These are phyloP conservation scores for Vanessa cardui DNA, from an alignment of 2,888 invertebrate genomes.

Conservation along the genomic window DNA sequence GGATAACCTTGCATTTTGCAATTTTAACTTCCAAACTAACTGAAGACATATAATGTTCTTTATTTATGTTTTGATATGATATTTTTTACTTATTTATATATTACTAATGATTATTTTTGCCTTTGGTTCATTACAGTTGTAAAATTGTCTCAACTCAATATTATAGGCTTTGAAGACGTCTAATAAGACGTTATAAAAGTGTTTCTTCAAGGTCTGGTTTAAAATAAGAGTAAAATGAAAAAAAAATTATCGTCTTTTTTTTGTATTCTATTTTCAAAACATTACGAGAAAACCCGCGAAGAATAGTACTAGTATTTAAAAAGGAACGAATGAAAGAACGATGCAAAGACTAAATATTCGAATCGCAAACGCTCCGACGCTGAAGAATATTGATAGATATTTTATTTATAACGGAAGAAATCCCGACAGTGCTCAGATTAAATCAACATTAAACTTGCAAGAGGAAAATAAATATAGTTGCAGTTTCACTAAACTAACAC, in stretches of 20 bases:
- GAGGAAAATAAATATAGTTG: conserved; percentile 41
- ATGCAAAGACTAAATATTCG: background rate
- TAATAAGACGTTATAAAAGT: too few relatives aligned
- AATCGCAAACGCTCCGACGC: conserved; percentile 16
- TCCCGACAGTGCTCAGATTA: conserved; percentile 31
- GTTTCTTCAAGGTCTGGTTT: too few relatives aligned
- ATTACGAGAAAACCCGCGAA: background rate
- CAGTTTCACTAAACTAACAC: conserved; percentile 42
- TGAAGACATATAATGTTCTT: background rate
- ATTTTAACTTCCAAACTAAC: conserved; percentile 1
- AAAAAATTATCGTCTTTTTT: too few relatives aligned
- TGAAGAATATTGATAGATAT: conserved; percentile 32
- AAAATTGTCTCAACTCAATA: too few relatives aligned
- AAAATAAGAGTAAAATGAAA: too few relatives aligned
- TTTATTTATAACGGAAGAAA: conserved; percentile 32
- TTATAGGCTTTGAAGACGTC: too few relatives aligned
- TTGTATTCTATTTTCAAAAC: too few relatives aligned
- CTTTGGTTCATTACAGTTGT: too few relatives aligned
- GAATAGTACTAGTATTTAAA: background rate
- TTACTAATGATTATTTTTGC: too few relatives aligned
- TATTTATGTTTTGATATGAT: background rate
- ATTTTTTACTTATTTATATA: too few relatives aligned
- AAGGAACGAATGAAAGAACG: background rate
- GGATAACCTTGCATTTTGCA: conserved; percentile 1
- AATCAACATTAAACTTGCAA: conserved; percentile 34